A percentile compares a stretch with the other conserved stretches of the same genome.
These are phyloP conservation scores for Acrobasis repandana DNA, from an alignment of 2,888 invertebrate species.

Conservation along the genomic window DNA sequence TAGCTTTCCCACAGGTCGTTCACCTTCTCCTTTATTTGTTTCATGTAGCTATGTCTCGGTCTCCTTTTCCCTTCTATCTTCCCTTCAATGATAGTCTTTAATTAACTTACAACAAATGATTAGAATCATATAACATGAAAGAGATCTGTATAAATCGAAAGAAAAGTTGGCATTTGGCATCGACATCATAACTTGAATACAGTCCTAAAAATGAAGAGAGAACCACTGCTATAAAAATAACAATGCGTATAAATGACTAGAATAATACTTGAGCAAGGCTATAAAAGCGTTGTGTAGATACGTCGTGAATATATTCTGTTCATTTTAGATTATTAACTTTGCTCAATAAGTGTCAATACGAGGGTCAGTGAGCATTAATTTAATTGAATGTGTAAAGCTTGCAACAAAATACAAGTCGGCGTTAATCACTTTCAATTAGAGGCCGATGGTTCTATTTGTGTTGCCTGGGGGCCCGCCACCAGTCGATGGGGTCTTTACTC, in stretches of 20 bases:
- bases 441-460: slow-evolving; percentile 28
- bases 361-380: slow-evolving; percentile 9
- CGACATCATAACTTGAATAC: neutral
- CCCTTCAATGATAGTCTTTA: too few relatives aligned
- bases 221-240: neutral
- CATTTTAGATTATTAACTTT: neutral
- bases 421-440: slow-evolving; percentile 13
- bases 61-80: too few relatives aligned
- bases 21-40: too few relatives aligned
- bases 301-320: neutral
- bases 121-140: too few relatives aligned
- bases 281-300: neutral
- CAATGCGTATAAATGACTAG: neutral
- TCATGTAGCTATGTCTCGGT: too few relatives aligned
- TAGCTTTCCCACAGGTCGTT: too few relatives aligned
- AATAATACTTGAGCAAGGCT: neutral
- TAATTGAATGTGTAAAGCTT: slow-evolving; percentile 6
- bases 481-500: neutral
- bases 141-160: too few relatives aligned
- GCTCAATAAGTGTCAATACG: slow-evolving; percentile 10
- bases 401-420: slow-evolving; percentile 7
- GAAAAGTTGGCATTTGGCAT: too few relatives aligned
- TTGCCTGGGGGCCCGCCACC: neutral
- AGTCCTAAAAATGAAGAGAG: neutral
- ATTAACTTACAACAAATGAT: too few relatives aligned